These are phyloP conservation scores for Ailurus styani DNA, from an alignment of 2,113 vertebrate species.

Conservation along the genomic window DNA sequence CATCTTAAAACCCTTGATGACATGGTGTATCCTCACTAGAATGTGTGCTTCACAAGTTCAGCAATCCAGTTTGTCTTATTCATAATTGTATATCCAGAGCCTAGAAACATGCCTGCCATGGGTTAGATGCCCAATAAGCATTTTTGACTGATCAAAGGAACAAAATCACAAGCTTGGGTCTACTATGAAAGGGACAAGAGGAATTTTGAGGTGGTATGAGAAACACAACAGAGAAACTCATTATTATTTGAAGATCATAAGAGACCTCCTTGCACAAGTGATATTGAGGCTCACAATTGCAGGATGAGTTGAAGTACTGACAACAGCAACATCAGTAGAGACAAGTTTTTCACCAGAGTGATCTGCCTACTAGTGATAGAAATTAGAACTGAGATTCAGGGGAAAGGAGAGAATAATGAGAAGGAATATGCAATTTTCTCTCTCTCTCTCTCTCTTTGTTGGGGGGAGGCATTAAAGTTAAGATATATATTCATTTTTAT, in stretches of 20 bases:
- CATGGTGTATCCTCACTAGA: background rate
- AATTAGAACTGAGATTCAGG: background rate
- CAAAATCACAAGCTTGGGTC: background rate
- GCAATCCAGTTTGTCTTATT: background rate
- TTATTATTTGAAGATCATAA: background rate
- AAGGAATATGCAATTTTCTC: background rate
- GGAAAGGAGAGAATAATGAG: background rate
- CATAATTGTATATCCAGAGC: background rate
- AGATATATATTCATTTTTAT: background rate
- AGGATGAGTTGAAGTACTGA: background rate
- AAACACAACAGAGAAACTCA: background rate
- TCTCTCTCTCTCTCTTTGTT: too few relatives aligned
- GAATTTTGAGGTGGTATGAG: background rate
- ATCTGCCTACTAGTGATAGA: background rate
- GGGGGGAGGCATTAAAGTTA: background rate
- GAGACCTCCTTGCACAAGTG: background rate
- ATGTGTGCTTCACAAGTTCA: background rate
- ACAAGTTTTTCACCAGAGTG: background rate
- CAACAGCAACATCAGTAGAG: background rate
- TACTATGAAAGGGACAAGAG: background rate
- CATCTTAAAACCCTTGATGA: background rate
- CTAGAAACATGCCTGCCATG: background rate
- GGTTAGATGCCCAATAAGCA: background rate
- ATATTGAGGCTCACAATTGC: background rate
- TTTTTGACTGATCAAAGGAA: background rate